Percentiles rank a stretch among this genome's conserved stretches.
phyloP scores from a whole-genome alignment of 2,797 vertebrate species.

The Enteromius paludinosus region DNA sequence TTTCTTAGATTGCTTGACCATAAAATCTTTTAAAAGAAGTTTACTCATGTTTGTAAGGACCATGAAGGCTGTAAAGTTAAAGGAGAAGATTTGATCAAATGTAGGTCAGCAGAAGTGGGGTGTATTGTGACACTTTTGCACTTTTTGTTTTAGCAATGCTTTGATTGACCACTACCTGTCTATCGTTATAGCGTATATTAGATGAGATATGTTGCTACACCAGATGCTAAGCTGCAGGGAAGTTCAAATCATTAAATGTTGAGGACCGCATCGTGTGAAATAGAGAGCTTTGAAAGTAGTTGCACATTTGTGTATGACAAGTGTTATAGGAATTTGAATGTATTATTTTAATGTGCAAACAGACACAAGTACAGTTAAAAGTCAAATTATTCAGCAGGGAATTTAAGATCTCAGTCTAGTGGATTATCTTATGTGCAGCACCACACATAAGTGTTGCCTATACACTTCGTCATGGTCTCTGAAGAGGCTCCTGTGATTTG shows the following conservation, averaged over 20 bases:
- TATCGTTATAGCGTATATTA: neutral
- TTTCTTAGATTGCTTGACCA: neutral
- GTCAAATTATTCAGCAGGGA: neutral
- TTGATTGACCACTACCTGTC: conserved; percentile 23
- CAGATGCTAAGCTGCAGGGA: conserved; percentile 4
- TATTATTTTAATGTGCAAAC: neutral
- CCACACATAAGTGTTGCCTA: neutral
- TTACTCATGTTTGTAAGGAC: neutral
- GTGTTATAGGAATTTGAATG: neutral
- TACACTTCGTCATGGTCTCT: neutral
- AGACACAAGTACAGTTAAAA: neutral
- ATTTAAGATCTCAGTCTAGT: neutral
- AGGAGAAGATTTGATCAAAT: conserved; percentile 38
- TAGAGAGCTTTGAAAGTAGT: neutral
- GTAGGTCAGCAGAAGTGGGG: conserved; percentile 43
- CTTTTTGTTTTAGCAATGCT: conserved; percentile 15
- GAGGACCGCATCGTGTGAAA: neutral
- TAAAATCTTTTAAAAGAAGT: conserved; percentile 8
- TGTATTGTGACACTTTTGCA: conserved; percentile 19
- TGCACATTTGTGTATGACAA: neutral
- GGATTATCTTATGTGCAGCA: neutral
- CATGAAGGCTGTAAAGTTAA: neutral
- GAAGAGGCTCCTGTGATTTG: neutral
- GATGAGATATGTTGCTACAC: conserved; percentile 3
- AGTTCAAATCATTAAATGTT: neutral